Base-by-base conservation (phyloP, 2,888 invertebrate genomes). In the Morinoia aosen region DNA sequence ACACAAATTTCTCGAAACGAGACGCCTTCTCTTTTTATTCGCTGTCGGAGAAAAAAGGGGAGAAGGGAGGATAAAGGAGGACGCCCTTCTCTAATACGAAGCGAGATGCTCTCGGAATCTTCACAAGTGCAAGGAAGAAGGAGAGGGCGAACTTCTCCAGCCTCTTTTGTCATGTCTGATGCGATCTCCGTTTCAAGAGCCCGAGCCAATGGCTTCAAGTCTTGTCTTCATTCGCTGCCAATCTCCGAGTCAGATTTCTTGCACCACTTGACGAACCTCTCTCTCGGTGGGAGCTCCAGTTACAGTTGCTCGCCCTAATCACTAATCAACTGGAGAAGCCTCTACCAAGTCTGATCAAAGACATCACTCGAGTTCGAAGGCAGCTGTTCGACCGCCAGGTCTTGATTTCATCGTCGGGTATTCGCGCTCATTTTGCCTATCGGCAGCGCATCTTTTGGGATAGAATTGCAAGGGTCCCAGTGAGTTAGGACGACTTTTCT, bases 371-470 rank as follows among this genome's bases (percentile, higher is more conserved):
- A 76, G 25, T 76, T 76, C 25, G 33, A 33, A 90, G 90, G 14
- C 90, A 40, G 90, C 90, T 12, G 90, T 39, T 40, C 90, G 90
- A 90, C 90, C 90, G 90, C 90, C 39, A 40, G 33, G 48, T 39
- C 90, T 90, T 90, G 90, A 90, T 90, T 90, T 48, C 90, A 90
- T 40, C 48, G 12, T 12, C 33, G 48, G 14, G 14, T 40, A 90
- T 90, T 90, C 48, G 90, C 39, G 12, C 48, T 90, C 25, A 48
- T 90, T 90, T 90, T 39, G 90, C 90, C 48, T 90, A 90, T 90
- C 90, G n/a, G 25, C 96, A 96, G 96, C 96, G 95, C 88, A 95
- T 96, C 94, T 95, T 95, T 33, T 96, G 95, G n/a, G 95, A 76
- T 76, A 16, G 76, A 76, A 76, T 76, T 76, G 76, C 76, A 33